Evolutionary conservation across 2,113 vertebrate genomes (phyloP), one percentile per base, ranked within the genome.

Genomic region (Ranitomeya imitator): DNA sequence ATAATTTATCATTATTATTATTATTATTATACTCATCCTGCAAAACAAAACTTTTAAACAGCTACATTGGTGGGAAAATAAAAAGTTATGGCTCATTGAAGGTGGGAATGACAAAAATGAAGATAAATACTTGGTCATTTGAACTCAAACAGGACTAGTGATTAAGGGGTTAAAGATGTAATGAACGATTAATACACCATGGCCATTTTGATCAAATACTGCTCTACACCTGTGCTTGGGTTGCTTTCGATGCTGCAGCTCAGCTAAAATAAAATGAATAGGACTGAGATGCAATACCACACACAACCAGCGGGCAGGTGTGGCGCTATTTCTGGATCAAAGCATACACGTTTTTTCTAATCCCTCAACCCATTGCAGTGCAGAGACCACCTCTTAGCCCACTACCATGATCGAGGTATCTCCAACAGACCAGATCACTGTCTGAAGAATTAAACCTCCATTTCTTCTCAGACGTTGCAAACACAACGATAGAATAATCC

Each of bases 401-500:
- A 0, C 71, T 45, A 31, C 31, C 26, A 37, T 16, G 14, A 18
- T 26, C 16, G 15, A 5, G 1, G 3, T 37, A 31, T 74, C 26
- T 45, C 6, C 71, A 16, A 18, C 71, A 16, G 71, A 45, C 8
- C 31, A 74, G 31, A 74, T 74, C 6, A 54, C 54, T 55, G 52
- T 54, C 19, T 79, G 16, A 23, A 19, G 55, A 60, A 80, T 80
- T 18, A 45, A 19, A 79, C 77, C 11, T 2, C 77, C 6, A 71
- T 71, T 54, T 54, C 18, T 59, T 16, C 55, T 31, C 54, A 31
- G 14, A 59, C 26, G 59, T 80, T 57, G 52, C 78, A 80, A 57
- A 26, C n/a, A 57, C 78, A 79, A 57, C 77, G 26, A 80, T 31
- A 60, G 79, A 80, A 80, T 60, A 31, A 80, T 80, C 57, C 55